A percentile compares a stretch with the other conserved stretches of the same genome.
These are phyloP conservation scores for Pelusios castaneus DNA, from an alignment of 2,113 vertebrate genomes.

Conservation along the genomic window DNA sequence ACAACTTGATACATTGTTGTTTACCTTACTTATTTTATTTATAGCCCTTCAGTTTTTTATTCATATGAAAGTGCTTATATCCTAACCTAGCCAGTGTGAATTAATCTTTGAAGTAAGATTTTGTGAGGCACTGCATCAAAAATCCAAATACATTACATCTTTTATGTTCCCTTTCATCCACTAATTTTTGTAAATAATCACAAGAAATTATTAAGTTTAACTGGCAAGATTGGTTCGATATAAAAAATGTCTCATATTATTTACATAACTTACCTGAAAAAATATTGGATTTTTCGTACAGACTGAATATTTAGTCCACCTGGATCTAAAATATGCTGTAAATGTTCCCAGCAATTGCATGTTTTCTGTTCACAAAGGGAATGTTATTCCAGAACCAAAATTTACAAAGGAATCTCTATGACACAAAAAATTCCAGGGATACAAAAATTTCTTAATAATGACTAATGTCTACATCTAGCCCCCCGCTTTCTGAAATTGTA, in stretches of 20 bases:
- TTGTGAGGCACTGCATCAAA: not conserved
- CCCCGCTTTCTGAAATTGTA: rapidly evolving
- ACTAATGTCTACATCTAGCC: rapidly evolving
- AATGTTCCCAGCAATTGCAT: rapidly evolving
- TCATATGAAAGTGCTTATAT: not conserved
- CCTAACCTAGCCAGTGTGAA: not conserved
- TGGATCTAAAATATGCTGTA: rapidly evolving
- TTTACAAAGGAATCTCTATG: not conserved
- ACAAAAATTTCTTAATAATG: rapidly evolving
- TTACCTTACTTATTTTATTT: not conserved
- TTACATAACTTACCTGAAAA: not conserved
- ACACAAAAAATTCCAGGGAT: not conserved
- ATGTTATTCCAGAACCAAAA: not conserved
- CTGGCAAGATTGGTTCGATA: rapidly evolving
- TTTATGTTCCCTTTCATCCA: not conserved
- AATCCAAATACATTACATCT: rapidly evolving
- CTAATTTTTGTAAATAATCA: not conserved
- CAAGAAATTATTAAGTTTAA: not conserved
- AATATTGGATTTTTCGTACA: rapidly evolving
- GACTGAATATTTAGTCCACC: not conserved
- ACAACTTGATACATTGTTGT: not conserved
- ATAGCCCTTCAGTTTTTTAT: not conserved
- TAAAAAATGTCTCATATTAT: rapidly evolving
- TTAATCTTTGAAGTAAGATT: not conserved
- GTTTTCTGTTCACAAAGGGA: rapidly evolving